A percentile compares a stretch with the other conserved stretches of the same genome.
Conservation (phyloP, 2,888 invertebrate genomes). For the Augiades crinisus region DNA sequence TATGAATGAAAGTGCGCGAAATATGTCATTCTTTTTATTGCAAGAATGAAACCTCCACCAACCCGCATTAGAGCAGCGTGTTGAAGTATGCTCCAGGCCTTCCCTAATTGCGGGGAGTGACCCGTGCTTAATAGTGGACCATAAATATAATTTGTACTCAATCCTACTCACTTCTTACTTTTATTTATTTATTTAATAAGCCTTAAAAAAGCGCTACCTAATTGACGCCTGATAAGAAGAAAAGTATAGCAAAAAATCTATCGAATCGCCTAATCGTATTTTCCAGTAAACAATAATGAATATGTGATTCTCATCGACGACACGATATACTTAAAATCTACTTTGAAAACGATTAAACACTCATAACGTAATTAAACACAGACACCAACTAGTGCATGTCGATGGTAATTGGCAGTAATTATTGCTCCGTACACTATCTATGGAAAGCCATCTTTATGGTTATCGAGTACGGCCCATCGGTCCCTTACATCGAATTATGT, state of each 20-base stretch:
- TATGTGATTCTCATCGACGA: slow-evolving; percentile 7
- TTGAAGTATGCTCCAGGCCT: no score
- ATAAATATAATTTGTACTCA: no score
- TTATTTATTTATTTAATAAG: not conserved
- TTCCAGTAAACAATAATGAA: not conserved
- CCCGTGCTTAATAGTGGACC: no score
- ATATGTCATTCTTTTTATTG: no score
- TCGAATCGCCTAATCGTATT: not conserved
- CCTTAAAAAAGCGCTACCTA: no score
- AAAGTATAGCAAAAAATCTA: not conserved
- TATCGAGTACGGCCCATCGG: slow-evolving; percentile 24
- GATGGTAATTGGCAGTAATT: slow-evolving; percentile 54
- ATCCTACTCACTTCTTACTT: no score
- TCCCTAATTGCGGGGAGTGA: no score
- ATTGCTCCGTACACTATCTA: slow-evolving; percentile 50
- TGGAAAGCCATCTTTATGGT: slow-evolving; percentile 48
- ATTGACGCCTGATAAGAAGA: no score
- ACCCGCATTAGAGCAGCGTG: no score
- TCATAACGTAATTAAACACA: slow-evolving; percentile 41
- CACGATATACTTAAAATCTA: slow-evolving; percentile 18
- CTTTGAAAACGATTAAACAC: slow-evolving; percentile 20
- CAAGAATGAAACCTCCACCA: no score
- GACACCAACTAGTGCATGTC: slow-evolving; percentile 44
- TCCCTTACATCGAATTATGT: slow-evolving; percentile 28
- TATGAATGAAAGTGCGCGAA: no score